Percentiles rank a stretch among this genome's conserved stretches.
These are phyloP conservation scores for Drosophila orosa DNA, from an alignment of 1,140 invertebrate genomes.

Conservation along the genomic window DNA sequence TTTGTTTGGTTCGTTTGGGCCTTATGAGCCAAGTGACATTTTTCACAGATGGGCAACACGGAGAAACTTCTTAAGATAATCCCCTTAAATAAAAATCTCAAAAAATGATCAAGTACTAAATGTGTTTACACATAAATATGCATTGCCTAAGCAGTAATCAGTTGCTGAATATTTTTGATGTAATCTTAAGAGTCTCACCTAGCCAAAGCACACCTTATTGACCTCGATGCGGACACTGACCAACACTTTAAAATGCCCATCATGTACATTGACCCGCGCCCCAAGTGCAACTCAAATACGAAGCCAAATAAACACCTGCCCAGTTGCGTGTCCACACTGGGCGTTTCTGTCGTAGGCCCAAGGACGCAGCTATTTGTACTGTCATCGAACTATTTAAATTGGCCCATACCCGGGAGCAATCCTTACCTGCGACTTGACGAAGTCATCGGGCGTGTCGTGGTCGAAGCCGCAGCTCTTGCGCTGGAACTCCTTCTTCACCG, in stretches of 20 bases:
- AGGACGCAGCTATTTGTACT: constrained; percentile 30
- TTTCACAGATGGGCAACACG: neutral
- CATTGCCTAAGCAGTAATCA: neutral
- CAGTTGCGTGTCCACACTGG: constrained; percentile 49
- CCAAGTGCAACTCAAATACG: constrained; percentile 14
- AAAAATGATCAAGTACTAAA: no score
- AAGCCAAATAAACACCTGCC: constrained; percentile 14
- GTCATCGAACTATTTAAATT: constrained; percentile 28
- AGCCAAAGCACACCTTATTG: constrained; percentile 1
- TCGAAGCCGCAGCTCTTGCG: constrained; percentile 76
- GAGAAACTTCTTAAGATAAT: neutral
- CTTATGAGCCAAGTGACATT: neutral
- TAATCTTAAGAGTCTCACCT: neutral
- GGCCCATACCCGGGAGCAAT: constrained; percentile 1
- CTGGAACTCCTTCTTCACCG: constrained; percentile 76
- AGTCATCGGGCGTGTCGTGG: constrained; percentile 78
- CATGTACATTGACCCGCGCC: constrained; percentile 51
- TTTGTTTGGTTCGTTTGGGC: constrained; percentile 17
- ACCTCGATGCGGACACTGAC: neutral
- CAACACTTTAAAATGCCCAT: constrained; percentile 35
- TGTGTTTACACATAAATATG: neutral
- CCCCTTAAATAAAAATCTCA: neutral
- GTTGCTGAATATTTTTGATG: neutral
- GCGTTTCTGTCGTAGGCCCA: constrained; percentile 28
- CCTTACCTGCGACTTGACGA: constrained; percentile 81